Evolutionary conservation across 2,888 invertebrate species (phyloP).

Genomic region (Galerucella pusilla): DNA sequence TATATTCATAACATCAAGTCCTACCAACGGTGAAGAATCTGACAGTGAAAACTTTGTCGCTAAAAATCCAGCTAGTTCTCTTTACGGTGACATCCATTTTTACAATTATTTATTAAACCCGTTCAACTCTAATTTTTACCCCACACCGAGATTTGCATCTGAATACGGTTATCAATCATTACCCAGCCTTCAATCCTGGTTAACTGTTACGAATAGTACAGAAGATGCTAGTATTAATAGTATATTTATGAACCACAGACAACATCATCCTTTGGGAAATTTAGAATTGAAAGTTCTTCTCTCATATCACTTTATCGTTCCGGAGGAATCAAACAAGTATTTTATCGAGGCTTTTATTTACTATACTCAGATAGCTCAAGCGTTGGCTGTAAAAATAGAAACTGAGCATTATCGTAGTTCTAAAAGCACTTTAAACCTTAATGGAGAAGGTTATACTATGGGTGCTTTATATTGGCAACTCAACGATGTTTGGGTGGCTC

Average conservation of each 20-base stretch:
- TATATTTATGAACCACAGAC: constrained; percentile 78
- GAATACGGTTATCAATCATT: constrained; percentile 96
- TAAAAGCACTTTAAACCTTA: constrained; percentile 61
- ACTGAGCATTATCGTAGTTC: constrained; percentile 79
- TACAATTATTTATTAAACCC: constrained; percentile 87
- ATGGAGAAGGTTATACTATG: constrained; percentile 83
- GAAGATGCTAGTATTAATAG: constrained; percentile 69
- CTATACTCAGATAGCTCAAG: constrained; percentile 90
- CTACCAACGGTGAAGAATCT: constrained; percentile 84
- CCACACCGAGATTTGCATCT: constrained; percentile 87
- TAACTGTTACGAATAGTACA: constrained; percentile 68
- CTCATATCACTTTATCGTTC: constrained; percentile 71
- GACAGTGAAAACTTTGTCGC: constrained; percentile 83
- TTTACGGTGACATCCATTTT: constrained; percentile 92
- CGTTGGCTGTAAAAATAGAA: constrained; percentile 86
- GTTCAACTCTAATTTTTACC: constrained; percentile 84
- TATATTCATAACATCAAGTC: constrained; percentile 85
- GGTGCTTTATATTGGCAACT: constrained; percentile 98
- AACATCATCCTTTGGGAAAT: constrained; percentile 86
- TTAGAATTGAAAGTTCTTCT: constrained; percentile 72
- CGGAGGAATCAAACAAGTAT: constrained; percentile 65
- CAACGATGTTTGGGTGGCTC: constrained; percentile 97
- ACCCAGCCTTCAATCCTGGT: constrained; percentile 78
- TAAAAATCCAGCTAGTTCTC: constrained; percentile 77
- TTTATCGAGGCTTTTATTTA: constrained; percentile 79